A percentile compares a stretch with the other conserved stretches of the same genome.
Evolutionary conservation across 2,888 invertebrate genomes (phyloP).

Genomic region (Mythimna impura): DNA sequence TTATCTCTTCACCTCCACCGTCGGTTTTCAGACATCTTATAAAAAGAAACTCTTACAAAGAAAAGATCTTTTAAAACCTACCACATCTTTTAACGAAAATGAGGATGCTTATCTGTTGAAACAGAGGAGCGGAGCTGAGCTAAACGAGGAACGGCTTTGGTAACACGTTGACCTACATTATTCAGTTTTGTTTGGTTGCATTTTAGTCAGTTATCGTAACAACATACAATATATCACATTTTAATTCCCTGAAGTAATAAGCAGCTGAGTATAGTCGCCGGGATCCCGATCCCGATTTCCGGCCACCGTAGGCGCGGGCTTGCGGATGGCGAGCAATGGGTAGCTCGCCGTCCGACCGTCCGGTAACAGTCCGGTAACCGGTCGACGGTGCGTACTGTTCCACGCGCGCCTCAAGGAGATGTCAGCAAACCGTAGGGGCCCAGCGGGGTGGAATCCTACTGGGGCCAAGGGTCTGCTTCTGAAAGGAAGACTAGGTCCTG

Average conservation of each 20-base stretch:
- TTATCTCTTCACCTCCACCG: slow-evolving; percentile 19
- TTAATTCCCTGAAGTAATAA: background rate
- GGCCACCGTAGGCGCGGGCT: no score
- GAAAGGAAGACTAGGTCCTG: no score
- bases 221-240: background rate
- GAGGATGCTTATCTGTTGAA: slow-evolving; percentile 32
- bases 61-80: slow-evolving; percentile 20
- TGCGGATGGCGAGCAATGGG: no score
- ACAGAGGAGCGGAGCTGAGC: slow-evolving; percentile 7
- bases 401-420: no score
- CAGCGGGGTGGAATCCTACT: no score
- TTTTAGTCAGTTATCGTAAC: background rate
- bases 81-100: slow-evolving; percentile 34
- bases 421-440: no score
- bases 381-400: no score
- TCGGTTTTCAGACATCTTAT: slow-evolving; percentile 28
- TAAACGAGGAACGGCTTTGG: background rate
- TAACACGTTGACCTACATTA: slow-evolving; percentile 21
- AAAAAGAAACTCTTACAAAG: slow-evolving; percentile 24
- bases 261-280: no score
- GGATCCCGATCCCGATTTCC: no score
- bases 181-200: background rate
- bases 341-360: no score
- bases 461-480: no score
- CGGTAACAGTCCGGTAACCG: no score